Evolutionary conservation across 2,797 vertebrate species (phyloP).

Genomic region (Moxostoma hubbsi): DNA sequence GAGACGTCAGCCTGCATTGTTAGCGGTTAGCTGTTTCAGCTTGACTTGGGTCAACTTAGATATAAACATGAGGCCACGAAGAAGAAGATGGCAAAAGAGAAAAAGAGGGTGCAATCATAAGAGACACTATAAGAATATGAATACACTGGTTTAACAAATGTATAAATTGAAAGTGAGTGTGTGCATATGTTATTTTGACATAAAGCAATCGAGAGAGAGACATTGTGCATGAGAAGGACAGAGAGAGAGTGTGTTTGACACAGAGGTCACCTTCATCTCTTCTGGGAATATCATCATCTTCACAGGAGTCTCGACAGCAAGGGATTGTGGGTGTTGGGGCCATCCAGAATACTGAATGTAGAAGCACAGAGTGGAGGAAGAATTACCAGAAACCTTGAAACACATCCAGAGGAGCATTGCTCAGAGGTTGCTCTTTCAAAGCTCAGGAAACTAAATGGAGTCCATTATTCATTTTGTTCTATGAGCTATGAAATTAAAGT

Average conservation of each 20-base stretch:
- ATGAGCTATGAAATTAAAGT: too few species aligned
- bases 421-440: conserved; percentile 1
- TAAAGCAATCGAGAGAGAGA: conserved; percentile 32
- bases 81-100: conserved; percentile 6
- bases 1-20: too few species aligned
- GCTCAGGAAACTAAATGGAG: neutral
- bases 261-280: conserved; percentile 74
- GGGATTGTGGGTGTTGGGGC: conserved; percentile 71
- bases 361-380: conserved; percentile 71
- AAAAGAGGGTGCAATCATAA: neutral
- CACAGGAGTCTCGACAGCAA: conserved; percentile 76
- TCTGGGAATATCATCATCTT: conserved; percentile 73
- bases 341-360: conserved; percentile 74
- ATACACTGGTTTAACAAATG: conserved; percentile 9
- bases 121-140: conserved; percentile 19
- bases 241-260: conserved; percentile 49
- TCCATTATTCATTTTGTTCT: too few species aligned
- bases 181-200: conserved; percentile 12
- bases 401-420: conserved; percentile 29
- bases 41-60: neutral
- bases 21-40: too few species aligned
- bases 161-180: conserved; percentile 4
- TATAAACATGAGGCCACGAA: conserved; percentile 2
- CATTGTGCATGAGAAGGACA: neutral
- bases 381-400: conserved; percentile 32